A percentile compares a stretch with the other conserved stretches of the same genome.
These are phyloP conservation scores for Agrochola circellaris DNA, from an alignment of 2,888 invertebrate genomes.

Conservation along the genomic window DNA sequence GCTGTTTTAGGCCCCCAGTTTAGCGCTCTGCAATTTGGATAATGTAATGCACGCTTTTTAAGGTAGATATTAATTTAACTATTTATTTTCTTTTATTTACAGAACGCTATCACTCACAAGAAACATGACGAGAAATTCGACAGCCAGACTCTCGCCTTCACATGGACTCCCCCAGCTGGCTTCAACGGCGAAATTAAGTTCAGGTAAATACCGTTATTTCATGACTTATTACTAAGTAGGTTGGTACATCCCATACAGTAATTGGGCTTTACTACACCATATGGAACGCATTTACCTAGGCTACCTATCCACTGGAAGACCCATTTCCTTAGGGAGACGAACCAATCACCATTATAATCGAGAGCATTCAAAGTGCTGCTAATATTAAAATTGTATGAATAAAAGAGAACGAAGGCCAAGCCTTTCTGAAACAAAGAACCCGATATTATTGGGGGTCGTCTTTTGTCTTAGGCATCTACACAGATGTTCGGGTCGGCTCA, in stretches of 20 bases:
- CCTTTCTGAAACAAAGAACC: neutral
- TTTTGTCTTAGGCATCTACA: neutral
- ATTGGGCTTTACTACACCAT: neutral
- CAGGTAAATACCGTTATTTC: constrained; percentile 76
- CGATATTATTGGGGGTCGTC: neutral
- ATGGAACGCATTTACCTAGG: neutral
- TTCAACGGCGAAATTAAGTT: constrained; percentile 92
- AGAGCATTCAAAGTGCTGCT: neutral
- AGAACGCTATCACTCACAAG: constrained; percentile 93
- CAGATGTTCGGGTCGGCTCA: neutral
- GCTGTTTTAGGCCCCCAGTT: no score
- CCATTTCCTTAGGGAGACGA: neutral
- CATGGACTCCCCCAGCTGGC: constrained; percentile 92
- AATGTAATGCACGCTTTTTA: no score
- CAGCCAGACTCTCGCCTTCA: constrained; percentile 89
- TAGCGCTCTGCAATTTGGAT: no score
- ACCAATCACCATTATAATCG: neutral
- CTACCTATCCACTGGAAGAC: neutral
- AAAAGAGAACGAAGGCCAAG: neutral
- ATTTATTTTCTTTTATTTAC: constrained; percentile 57
- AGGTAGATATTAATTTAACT: neutral
- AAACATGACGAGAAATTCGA: constrained; percentile 91
- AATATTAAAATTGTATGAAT: no score
- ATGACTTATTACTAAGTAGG: neutral
- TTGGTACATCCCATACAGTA: neutral